Evolutionary conservation across 2,113 vertebrate genomes (phyloP), one percentile per base, ranked within the genome.

Genomic region (Alaudala cheleensis): DNA sequence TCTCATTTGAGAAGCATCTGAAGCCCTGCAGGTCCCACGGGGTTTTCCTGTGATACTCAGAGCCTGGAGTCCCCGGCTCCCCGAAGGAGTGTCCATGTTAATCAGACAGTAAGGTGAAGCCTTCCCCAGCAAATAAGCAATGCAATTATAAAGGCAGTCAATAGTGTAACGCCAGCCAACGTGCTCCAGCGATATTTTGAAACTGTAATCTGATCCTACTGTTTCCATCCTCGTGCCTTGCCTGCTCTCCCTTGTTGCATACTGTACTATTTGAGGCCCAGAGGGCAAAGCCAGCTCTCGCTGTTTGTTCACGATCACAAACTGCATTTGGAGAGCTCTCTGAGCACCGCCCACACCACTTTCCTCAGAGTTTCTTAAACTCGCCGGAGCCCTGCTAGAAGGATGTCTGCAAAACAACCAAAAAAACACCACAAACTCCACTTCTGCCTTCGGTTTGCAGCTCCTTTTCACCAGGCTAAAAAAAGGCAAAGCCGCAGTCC

Each of bases 121-220:
- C 96, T 96, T 89, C 94, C 93, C 95, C 70, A 97, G 97, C 97
- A 97, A 97, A 98, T 97, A 97, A 97, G 97, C 97, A 81, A 94
- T 57, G 97, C 97, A 98, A 98, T 98, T 98, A 98, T 91, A 94
- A 97, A 96, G 98, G 76, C 94, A 98, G 97, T 97, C 97, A 92
- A 97, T 96, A 95, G 95, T 28, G 42, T 87, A 92, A 96, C 89
- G 93, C 96, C 97, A 94, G 97, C 96, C 94, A 96, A 97, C 76
- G 90, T 90, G 94, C 96, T 96, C 96, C 78, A 92, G 96, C 34
- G 94, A 97, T 97, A 95, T 96, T 97, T 96, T 93, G 97, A 96
- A 97, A 96, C 97, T 97, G 98, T 98, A 98, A 98, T 95, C 96
- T n/a, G 97, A 98, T 97, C 97, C 98, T 96, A 94, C 97, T 97